Evolutionary conservation across 2,797 vertebrate genomes (phyloP).

Genomic region (Sternotherus odoratus): DNA sequence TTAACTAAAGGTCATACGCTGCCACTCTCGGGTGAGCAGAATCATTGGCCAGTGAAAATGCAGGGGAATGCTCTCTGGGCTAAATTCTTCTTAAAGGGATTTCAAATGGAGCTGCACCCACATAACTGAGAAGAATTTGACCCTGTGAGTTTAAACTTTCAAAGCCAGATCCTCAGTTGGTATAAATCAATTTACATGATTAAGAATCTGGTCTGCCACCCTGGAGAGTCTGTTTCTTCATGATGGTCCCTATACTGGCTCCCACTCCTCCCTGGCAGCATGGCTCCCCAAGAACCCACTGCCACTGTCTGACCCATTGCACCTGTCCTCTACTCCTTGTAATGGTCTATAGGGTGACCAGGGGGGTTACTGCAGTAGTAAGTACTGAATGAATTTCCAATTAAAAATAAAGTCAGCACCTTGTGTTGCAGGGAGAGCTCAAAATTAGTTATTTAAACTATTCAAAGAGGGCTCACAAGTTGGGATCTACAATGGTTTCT

Average conservation of each 20-base stretch:
- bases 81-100: not conserved
- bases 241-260: fast-evolving
- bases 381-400: not conserved
- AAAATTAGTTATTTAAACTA: not conserved
- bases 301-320: not conserved
- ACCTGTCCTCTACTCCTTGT: not conserved
- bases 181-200: not conserved
- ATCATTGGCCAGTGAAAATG: not conserved
- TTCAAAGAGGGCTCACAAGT: not conserved
- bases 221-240: fast-evolving
- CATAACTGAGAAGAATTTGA: not conserved
- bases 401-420: not conserved
- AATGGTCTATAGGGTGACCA: not conserved
- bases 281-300: not conserved
- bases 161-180: fast-evolving
- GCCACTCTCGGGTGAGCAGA: not conserved
- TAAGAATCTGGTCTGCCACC: not conserved
- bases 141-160: not conserved
- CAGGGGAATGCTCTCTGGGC: not conserved
- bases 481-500: not conserved
- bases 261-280: not conserved
- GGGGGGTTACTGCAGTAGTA: not conserved
- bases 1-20: not conserved
- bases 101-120: not conserved
- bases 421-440: not conserved